Evolutionary conservation across 64 coral and sea anemone species (phyloP).

Genomic region (Montipora efflorescens): DNA sequence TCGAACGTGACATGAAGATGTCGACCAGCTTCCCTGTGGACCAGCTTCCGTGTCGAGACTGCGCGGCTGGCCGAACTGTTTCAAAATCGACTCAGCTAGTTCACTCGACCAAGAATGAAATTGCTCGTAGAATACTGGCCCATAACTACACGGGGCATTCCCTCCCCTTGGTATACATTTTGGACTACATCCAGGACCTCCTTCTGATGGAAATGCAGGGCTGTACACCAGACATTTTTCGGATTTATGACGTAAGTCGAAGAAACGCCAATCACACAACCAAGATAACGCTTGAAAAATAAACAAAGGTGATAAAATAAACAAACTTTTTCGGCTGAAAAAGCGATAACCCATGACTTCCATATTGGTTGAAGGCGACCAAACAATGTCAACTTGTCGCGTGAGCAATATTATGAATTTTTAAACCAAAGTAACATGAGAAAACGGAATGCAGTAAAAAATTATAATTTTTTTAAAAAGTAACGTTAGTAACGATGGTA

Average conservation of each 20-base stretch:
- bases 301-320: neutral
- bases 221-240: constrained; percentile 62
- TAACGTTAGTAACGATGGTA: too few species aligned
- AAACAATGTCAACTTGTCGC: too few species aligned
- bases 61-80: constrained; percentile 39
- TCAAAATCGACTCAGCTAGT: constrained; percentile 67
- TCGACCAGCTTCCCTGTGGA: neutral
- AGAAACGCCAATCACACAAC: neutral
- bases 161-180: constrained; percentile 20
- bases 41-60: constrained; percentile 62
- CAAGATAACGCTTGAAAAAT: neutral
- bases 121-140: neutral
- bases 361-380: too few species aligned
- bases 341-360: neutral
- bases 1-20: constrained; percentile 68
- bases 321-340: too few species aligned
- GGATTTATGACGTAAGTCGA: neutral
- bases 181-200: constrained; percentile 54
- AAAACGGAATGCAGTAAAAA: too few species aligned
- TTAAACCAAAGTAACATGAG: too few species aligned
- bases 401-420: too few species aligned
- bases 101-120: neutral
- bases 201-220: constrained; percentile 54
- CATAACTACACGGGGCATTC: neutral
- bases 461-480: too few species aligned